These are phyloP conservation scores for Cactoblastis cactorum DNA, from an alignment of 2,888 invertebrate species.

Conservation along the genomic window DNA sequence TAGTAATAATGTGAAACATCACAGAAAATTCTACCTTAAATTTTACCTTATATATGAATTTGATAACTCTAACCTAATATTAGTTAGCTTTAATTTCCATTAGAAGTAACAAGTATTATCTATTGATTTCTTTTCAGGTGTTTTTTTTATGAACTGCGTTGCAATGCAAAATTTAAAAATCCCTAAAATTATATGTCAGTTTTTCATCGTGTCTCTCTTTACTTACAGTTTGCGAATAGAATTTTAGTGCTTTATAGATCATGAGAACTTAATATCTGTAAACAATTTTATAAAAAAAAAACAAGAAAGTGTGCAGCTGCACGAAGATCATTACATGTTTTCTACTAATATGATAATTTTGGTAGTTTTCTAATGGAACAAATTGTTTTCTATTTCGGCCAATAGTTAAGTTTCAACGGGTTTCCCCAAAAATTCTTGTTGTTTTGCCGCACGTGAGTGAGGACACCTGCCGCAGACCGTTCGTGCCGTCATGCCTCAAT, in stretches of 20 bases:
- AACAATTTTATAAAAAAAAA: neutral
- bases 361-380: conserved; percentile 21
- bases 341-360: conserved; percentile 11
- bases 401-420: conserved; percentile 27
- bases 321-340: conserved; percentile 9
- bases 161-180: too few relatives aligned
- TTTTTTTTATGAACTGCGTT: too few relatives aligned
- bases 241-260: neutral
- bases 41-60: too few relatives aligned
- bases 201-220: too few relatives aligned
- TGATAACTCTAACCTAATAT: too few relatives aligned
- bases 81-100: too few relatives aligned
- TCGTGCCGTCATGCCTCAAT: conserved; percentile 49
- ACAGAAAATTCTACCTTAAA: too few relatives aligned
- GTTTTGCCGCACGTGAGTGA: conserved; percentile 55
- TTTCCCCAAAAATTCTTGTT: conserved; percentile 40
- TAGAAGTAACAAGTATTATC: too few relatives aligned
- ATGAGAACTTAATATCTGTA: neutral
- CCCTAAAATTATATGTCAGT: too few relatives aligned
- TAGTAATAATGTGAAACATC: too few relatives aligned
- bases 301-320: conserved; percentile 4
- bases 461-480: conserved; percentile 48
- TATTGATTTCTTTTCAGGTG: too few relatives aligned
- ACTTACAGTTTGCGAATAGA: too few relatives aligned
- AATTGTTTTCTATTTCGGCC: conserved; percentile 28